Evolutionary conservation across 2,888 invertebrate genomes (phyloP).

Genomic region (Tineola bisselliella): DNA sequence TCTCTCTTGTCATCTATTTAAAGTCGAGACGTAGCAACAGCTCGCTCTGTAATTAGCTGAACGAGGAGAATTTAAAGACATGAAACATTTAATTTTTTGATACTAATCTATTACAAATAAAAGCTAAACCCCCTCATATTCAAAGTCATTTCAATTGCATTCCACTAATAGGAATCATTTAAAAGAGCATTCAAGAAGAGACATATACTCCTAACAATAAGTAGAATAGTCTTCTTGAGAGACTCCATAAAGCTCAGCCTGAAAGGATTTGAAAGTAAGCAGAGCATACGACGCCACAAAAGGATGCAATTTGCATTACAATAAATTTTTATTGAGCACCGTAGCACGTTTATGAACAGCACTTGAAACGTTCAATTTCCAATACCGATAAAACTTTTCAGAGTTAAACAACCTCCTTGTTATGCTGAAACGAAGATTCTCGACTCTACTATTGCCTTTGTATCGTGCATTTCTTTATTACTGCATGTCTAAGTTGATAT

Average conservation of each 20-base stretch:
- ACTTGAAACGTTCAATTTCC: constrained; percentile 34
- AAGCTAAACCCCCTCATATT: background rate
- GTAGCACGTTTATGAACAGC: constrained; percentile 20
- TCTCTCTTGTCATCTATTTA: constrained; percentile 38
- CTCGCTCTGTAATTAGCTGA: constrained; percentile 35
- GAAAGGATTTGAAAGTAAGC: constrained; percentile 38
- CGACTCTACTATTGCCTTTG: background rate
- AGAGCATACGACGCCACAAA: constrained; percentile 36
- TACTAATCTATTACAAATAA: background rate
- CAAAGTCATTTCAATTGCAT: background rate
- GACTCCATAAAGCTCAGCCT: constrained; percentile 25
- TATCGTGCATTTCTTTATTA: background rate
- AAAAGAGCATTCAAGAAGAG: background rate
- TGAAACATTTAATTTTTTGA: constrained; percentile 24
- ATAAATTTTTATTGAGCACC: constrained; percentile 53
- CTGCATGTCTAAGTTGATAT: too few relatives aligned
- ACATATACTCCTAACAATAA: background rate
- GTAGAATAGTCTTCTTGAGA: background rate
- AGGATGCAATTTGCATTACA: constrained; percentile 60
- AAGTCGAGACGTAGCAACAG: constrained; percentile 30
- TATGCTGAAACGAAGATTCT: background rate
- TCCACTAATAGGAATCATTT: background rate
- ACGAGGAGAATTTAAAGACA: constrained; percentile 28
- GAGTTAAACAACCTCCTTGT: constrained; percentile 8
- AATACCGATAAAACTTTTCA: constrained; percentile 27